Conservation (phyloP, 2,113 vertebrate genomes). For the Grantiella picta region DNA sequence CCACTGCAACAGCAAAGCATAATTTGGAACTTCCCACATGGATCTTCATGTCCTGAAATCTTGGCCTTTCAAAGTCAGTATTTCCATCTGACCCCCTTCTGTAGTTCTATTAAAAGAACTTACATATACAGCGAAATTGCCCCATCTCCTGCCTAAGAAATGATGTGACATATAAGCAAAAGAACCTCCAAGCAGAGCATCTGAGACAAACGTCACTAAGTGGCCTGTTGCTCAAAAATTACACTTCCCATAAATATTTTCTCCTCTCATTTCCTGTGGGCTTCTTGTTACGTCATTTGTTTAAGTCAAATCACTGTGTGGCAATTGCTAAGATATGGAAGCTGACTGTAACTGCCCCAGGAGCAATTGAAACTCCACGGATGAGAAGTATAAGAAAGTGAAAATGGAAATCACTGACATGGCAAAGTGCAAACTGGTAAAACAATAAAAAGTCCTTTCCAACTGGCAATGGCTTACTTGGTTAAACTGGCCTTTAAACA, state of each 20-base stretch:
- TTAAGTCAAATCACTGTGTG: neutral
- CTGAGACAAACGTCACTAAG: neutral
- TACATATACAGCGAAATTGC: neutral
- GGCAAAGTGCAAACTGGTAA: neutral
- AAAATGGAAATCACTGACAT: neutral
- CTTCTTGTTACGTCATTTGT: neutral
- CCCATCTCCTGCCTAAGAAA: neutral
- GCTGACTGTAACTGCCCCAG: neutral
- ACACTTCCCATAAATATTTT: neutral
- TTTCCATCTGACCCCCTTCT: neutral
- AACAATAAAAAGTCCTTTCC: neutral
- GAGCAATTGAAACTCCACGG: neutral
- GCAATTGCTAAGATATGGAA: neutral
- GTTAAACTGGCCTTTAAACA: neutral
- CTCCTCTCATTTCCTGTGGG: neutral
- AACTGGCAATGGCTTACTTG: neutral
- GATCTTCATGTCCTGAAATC: neutral
- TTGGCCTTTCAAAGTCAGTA: neutral
- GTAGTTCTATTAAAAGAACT: neutral
- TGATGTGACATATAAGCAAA: neutral
- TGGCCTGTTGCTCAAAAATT: neutral
- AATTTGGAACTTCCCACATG: neutral
- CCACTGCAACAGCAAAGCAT: neutral
- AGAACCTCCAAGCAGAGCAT: neutral
- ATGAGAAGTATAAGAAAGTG: neutral